phyloP scores from a whole-genome alignment of 23 tunicate species.

The Trididemnum clinides region DNA sequence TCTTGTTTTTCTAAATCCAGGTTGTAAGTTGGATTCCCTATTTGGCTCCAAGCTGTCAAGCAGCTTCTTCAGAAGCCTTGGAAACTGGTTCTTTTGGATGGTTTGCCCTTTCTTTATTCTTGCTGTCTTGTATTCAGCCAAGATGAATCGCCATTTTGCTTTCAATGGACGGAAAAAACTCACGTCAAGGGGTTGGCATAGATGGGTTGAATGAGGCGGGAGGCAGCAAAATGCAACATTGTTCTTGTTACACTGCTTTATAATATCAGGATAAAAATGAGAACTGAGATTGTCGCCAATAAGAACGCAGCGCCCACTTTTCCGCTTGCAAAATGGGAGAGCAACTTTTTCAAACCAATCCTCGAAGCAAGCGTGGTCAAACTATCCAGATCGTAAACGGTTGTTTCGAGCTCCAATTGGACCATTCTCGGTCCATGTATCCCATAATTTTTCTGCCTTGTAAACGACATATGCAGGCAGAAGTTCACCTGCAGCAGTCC shows the following conservation, averaged over 20 bases:
- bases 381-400: conserved; percentile 21
- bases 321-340: conserved; percentile 19
- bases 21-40: conserved; percentile 3
- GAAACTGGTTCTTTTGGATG: conserved; percentile 26
- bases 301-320: background rate
- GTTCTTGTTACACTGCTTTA: background rate
- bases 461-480: conserved; percentile 9
- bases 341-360: conserved; percentile 27
- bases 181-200: conserved; percentile 24
- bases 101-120: conserved; percentile 12
- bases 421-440: conserved; percentile 28
- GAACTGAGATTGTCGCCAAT: conserved; percentile 25
- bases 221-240: conserved; percentile 22
- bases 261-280: conserved; percentile 10
- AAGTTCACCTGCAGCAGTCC: conserved; percentile 34
- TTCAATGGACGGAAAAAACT: conserved; percentile 24
- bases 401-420: conserved; percentile 21
- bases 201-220: conserved; percentile 14
- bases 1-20: conserved; percentile 40
- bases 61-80: conserved; percentile 24
- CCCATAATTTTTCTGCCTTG: conserved; percentile 30
- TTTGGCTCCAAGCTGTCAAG: conserved; percentile 16
- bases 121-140: background rate
- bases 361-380: conserved; percentile 28
- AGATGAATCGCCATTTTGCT: conserved; percentile 3